Evolutionary conservation across 1,140 invertebrate species (phyloP), one percentile per base, ranked within the genome.

Genomic region (Fopius arisanus): DNA sequence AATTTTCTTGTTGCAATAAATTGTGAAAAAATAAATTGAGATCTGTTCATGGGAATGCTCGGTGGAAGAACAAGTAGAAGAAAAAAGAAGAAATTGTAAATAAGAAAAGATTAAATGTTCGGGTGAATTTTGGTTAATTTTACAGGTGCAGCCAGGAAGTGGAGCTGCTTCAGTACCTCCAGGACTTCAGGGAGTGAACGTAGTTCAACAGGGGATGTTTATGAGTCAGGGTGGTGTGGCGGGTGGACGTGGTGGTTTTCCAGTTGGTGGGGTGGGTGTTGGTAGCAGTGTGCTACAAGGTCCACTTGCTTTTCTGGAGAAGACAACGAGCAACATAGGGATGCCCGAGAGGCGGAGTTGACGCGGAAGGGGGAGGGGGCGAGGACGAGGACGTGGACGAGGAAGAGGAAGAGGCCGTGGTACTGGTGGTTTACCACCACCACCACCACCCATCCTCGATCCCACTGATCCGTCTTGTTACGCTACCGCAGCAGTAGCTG

Each of bases 281-380:
- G 86, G 85, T 14, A 84, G 74, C 69, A 89, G 87, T 37, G 81
- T 89, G 7, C 82, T 92, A 23, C 92, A 92, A 74, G 91, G 92
- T 33, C 92, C 92, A 6, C 81, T 93, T 68, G 92, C 92, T 9
- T 93, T 89, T 78, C 85, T 93, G 59, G 92, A 93, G 84, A 92
- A 93, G 87, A 93, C 92, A 72, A 92, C 92, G 79, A 92, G 92
- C 83, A 92, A 92, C 80, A 93, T 93, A 85, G 92, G 92, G 54
- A 92, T 93, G 90, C 90, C 90, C 10, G 91, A 91, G 81, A 88
- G 88, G 79, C 82, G 89, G 79, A 89, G 89, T 89, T 90, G 90
- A 90, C 89, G 90, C 83, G 89, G 89, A 89, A 86, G 90, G 82
- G 89, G 90, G 85, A 89, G 90, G 89, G 90, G 90, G 83, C 88